Conservation (phyloP, 1,140 invertebrate genomes). For the Drosophila yakuba region DNA sequence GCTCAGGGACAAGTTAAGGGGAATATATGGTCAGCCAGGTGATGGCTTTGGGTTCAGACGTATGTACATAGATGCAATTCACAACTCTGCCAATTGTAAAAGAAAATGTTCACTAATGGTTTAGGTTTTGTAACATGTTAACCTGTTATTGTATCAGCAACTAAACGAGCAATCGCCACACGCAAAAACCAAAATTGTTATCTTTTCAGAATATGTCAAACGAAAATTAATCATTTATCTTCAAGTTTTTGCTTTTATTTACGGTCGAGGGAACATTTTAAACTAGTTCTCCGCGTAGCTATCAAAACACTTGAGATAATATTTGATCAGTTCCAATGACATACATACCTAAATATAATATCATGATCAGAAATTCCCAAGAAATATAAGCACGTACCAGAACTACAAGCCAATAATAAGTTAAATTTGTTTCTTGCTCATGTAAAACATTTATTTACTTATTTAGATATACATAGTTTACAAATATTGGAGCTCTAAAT, state of each 20-base stretch:
- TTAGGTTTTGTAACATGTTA: too few relatives aligned
- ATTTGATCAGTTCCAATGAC: constrained; percentile 43
- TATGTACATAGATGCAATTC: not conserved
- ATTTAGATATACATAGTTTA: not conserved
- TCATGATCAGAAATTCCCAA: not conserved
- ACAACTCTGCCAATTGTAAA: not conserved
- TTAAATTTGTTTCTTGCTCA: not conserved
- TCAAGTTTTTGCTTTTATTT: not conserved
- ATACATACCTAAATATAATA: constrained; percentile 3
- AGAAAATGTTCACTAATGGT: not conserved
- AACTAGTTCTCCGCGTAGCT: not conserved
- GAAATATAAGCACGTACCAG: constrained; percentile 1
- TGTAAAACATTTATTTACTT: not conserved
- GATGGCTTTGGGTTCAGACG: constrained; percentile 21
- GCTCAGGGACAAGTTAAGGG: constrained; percentile 36
- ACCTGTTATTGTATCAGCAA: not conserved
- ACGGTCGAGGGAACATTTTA: constrained; percentile 8
- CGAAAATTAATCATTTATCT: not conserved
- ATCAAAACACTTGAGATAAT: constrained; percentile 49
- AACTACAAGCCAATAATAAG: not conserved
- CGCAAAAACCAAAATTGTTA: not conserved
- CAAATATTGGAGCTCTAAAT: constrained; percentile 11
- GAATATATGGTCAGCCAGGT: constrained; percentile 21
- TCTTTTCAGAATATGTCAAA: not conserved
- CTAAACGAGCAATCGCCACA: too few relatives aligned